Evolutionary conservation across 2,797 vertebrate species (phyloP), one percentile per base, ranked within the genome.

Genomic region (Neosalanx taihuensis): DNA sequence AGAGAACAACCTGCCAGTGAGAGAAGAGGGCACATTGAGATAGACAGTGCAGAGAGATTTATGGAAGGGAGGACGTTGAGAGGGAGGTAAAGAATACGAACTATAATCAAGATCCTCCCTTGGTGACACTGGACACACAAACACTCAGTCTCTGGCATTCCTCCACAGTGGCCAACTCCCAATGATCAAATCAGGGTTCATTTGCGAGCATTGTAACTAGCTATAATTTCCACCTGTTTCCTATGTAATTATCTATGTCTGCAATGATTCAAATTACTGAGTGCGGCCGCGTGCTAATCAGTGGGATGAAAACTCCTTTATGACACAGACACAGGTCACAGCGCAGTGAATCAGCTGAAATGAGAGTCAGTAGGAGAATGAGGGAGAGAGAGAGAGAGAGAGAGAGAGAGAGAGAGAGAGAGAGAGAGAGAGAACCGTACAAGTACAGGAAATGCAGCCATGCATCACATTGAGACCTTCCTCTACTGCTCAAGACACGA

Each of bases 41-140:
- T n/a, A 64, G 60, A 69, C 31, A 60, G 72, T 81, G 64, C 67
- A 33, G 67, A 76, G 76, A 84, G 78, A 84, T 83, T 84, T 77
- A 83, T 75, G 81, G 80, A 76, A n/a, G 75, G 77, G 77, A 59
- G 62, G 73, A 79, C 59, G 60, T 29, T 53, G 56, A 61, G 10
- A 56, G 49, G 51, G 6, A 31, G 23, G 7, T 10, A 49, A 17
- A 72, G 79, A 81, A 81, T 79, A 78, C 72, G 71, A 26, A 3
- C 67, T 83, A 59, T 72, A 76, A 77, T 65, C 33, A 61, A 72
- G 35, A 83, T 79, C 74, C 80, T 84, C 68, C 67, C 41, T 35
- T 59, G 64, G 49, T 75, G 78, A 84, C 74, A 58, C 29, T 57
- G 69, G 72, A 18, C 12, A 1, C 51, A 63, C n/a, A 33, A 30